phyloP scores from a whole-genome alignment of 2,888 invertebrate species.

The Metacarcinus magister region DNA sequence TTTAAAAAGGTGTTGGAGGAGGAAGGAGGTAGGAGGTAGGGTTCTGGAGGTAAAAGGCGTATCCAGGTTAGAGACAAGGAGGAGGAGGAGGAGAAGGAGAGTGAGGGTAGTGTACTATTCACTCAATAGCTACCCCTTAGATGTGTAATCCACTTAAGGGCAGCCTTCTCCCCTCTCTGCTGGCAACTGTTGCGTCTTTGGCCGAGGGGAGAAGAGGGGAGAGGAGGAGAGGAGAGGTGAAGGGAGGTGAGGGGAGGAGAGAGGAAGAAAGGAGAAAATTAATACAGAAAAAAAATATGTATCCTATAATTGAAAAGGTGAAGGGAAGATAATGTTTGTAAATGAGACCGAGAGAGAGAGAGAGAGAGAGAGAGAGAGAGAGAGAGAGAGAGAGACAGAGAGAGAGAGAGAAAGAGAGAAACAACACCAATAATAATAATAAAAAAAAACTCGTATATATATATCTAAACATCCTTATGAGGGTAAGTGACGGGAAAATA shows the following conservation, averaged over 20 bases:
- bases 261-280: background rate
- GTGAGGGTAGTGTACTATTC: background rate
- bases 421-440: background rate
- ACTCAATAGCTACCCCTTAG: background rate
- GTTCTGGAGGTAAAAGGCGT: conserved; percentile 43
- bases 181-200: background rate
- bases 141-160: background rate
- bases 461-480: background rate
- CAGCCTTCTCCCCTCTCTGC: background rate
- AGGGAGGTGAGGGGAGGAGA: background rate
- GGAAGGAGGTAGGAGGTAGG: conserved; percentile 27
- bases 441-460: background rate
- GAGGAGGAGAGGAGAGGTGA: background rate
- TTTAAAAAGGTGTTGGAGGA: background rate
- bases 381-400: conserved; percentile 30
- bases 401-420: background rate
- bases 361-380: conserved; percentile 40
- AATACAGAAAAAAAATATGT: background rate
- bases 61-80: background rate
- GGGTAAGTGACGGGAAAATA: background rate
- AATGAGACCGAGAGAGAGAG: background rate
- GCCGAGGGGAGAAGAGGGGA: background rate
- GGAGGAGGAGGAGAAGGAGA: conserved; percentile 29
- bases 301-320: background rate
- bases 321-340: background rate